Evolutionary conservation across 2,797 vertebrate genomes (phyloP).

Genomic region (Myotis pilosus): DNA sequence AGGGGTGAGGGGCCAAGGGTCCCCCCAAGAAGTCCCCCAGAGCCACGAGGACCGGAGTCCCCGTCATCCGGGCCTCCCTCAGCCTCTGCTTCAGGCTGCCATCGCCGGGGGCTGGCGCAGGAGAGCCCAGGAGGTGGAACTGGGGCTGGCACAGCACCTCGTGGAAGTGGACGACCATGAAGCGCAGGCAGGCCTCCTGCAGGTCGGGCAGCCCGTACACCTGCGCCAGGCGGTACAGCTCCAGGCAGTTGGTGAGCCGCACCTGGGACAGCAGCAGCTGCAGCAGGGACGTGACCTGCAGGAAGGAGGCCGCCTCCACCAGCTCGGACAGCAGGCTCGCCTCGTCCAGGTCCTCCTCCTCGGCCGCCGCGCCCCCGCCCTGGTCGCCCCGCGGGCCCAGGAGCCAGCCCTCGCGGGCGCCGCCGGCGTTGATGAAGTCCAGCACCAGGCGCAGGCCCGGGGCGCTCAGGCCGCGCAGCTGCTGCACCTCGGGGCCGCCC

Average conservation of each 20-base stretch:
- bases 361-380: constrained; percentile 85
- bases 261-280: constrained; percentile 91
- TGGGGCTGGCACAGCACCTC: constrained; percentile 88
- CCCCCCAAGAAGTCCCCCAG: constrained; percentile 90
- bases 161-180: constrained; percentile 92
- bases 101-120: constrained; percentile 45
- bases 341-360: constrained; percentile 79
- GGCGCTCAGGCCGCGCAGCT: constrained; percentile 93
- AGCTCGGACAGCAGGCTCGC: constrained; percentile 88
- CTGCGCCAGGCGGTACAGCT: constrained; percentile 91
- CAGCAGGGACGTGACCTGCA: constrained; percentile 94
- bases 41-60: constrained; percentile 89
- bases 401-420: constrained; percentile 85
- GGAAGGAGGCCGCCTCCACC: constrained; percentile 93
- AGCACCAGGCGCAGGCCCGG: constrained; percentile 93
- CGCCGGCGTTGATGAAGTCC: constrained; percentile 92
- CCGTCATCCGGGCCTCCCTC: constrained; percentile 89
- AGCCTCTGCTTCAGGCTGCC: constrained; percentile 85
- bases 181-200: constrained; percentile 89
- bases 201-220: constrained; percentile 93
- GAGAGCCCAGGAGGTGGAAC: constrained; percentile 81
- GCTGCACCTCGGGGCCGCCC: constrained; percentile 89
- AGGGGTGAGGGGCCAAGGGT: constrained; percentile 85
- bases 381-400: constrained; percentile 86
- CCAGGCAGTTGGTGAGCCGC: constrained; percentile 91